Base-by-base conservation (phyloP, 92 coral and sea anemone genomes). In the Palythoa caribaeorum region DNA sequence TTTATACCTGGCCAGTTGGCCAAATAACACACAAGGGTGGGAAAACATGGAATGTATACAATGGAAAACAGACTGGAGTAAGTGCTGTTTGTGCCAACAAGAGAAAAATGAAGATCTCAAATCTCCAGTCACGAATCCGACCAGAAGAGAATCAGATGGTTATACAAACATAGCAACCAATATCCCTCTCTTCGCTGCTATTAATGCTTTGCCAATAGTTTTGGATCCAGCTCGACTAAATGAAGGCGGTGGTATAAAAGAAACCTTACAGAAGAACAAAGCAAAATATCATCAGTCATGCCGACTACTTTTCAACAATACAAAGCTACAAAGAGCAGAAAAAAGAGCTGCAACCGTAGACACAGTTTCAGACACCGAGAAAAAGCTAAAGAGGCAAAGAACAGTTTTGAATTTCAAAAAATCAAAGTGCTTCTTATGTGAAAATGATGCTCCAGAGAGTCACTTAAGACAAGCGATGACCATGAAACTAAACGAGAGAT, bases 261-360 rank as follows among this genome's bases (percentile, higher is more conserved):
- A 79, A 28, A 85, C 94, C 38, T 65, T 89, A 36, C 73, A 79
- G 52, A 92, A 72, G 57, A 92, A 92, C 80, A 78, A 84, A 50
- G 92, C 92, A 63, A 85, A 73, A 12, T 86, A 90, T 83, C 93
- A 92, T 62, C 92, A 90, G 85, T 20, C 76, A 2, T 62, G 66
- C 4, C 14, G 66, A 14, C 16, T 10, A 10, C 66, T 59, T 59
- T 59, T 59, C 16, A 59, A 14, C 66, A 59, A 59, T 14, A 59
- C 66, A 12, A 59, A 59, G 66, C 66, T 59, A 14, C 14, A 59
- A 84, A 90, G 92, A 74, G 92, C 92, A 69, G 73, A 73, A 74
- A 85, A 88, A 85, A 79, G 89, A 68, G 37, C 73, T 78, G 55
- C 51, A 35, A 57, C 84, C 28, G 65, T 38, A 69, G 86, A 59